These are phyloP conservation scores for Phrynosoma platyrhinos DNA, from an alignment of 2,113 vertebrate genomes.

Conservation along the genomic window DNA sequence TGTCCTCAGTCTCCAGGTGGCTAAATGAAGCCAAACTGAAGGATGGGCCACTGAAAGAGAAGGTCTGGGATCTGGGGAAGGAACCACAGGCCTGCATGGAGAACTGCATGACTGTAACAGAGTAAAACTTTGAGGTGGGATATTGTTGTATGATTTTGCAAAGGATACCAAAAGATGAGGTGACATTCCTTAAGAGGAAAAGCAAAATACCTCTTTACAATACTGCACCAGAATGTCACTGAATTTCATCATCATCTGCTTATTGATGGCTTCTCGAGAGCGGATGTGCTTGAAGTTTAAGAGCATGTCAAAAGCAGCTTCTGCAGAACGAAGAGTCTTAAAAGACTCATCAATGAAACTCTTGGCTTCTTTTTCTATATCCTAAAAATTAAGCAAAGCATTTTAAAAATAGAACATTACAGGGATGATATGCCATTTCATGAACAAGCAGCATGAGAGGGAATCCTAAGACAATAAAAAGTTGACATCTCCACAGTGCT, in stretches of 20 bases:
- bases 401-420: neutral
- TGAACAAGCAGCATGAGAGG: neutral
- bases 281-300: conserved; percentile 88
- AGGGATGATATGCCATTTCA: neutral
- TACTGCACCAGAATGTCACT: conserved; percentile 87
- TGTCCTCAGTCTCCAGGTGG: too few relatives aligned
- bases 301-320: conserved; percentile 90
- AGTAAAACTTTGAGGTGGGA: neutral
- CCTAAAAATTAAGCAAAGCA: conserved; percentile 72
- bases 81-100: too few relatives aligned
- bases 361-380: conserved; percentile 89
- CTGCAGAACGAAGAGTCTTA: conserved; percentile 88
- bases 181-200: neutral
- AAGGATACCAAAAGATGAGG: neutral
- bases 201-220: conserved; percentile 87
- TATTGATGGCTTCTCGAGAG: conserved; percentile 83
- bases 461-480: neutral
- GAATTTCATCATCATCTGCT: conserved; percentile 92
- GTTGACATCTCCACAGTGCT: too few relatives aligned
- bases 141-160: neutral
- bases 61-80: too few relatives aligned
- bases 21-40: too few relatives aligned
- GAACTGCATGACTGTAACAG: too few relatives aligned
- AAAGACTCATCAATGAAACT: conserved; percentile 91
- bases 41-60: too few relatives aligned